Percentiles rank a stretch among this genome's conserved stretches.
These are phyloP conservation scores for Lasius fuliginosus DNA, from an alignment of 2,888 invertebrate genomes.

Conservation along the genomic window DNA sequence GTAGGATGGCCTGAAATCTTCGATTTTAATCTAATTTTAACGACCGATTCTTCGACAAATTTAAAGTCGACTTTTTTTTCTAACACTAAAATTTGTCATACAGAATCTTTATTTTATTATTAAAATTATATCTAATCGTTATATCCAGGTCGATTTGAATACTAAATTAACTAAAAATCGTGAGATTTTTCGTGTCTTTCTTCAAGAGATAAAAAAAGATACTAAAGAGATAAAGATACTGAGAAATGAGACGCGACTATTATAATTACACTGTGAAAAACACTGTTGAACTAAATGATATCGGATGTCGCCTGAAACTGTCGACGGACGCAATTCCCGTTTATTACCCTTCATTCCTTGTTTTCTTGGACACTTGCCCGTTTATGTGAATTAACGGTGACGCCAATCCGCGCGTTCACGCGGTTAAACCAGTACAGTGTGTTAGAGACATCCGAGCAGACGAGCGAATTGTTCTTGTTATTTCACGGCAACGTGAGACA, in stretches of 20 bases:
- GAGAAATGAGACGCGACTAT: background rate
- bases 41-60: background rate
- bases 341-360: background rate
- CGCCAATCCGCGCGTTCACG: background rate
- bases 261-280: background rate
- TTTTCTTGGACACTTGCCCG: slow-evolving; percentile 26
- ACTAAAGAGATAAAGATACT: background rate
- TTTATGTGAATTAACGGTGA: background rate
- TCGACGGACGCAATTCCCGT: slow-evolving; percentile 4
- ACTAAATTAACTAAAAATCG: background rate
- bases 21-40: slow-evolving; percentile 19
- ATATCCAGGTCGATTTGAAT: background rate
- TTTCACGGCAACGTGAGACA: background rate
- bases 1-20: background rate
- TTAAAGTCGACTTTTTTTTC: background rate
- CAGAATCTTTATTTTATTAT: background rate
- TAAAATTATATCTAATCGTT: background rate
- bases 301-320: slow-evolving; percentile 3
- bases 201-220: background rate
- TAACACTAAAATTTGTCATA: background rate
- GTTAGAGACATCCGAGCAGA: background rate
- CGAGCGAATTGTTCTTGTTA: background rate
- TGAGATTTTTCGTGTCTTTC: background rate
- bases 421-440: background rate
- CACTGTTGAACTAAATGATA: background rate